A percentile compares a stretch with the other conserved stretches of the same genome.
Evolutionary conservation across 2,888 invertebrate species (phyloP).

Genomic region (Cryptosula pallasiana): DNA sequence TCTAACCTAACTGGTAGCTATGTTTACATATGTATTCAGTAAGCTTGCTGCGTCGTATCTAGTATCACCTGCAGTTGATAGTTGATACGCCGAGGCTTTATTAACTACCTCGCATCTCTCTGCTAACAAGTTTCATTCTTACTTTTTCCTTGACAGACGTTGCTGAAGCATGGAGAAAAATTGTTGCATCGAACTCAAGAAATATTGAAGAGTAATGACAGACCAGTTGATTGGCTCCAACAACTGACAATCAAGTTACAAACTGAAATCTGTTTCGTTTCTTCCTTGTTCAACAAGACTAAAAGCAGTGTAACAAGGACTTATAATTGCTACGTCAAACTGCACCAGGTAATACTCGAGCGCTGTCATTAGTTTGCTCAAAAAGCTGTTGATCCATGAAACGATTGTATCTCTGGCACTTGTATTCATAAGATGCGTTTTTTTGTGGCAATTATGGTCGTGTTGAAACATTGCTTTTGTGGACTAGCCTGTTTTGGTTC

Average conservation of each 20-base stretch:
- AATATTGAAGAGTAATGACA: not conserved
- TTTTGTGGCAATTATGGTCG: too few species aligned
- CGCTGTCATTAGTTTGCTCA: too few species aligned
- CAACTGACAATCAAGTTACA: slow-evolving; percentile 11
- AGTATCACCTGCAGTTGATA: not conserved
- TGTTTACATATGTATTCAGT: not conserved
- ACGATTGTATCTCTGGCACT: too few species aligned
- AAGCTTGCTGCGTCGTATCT: not conserved
- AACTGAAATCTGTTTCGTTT: not conserved
- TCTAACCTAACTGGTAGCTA: too few species aligned
- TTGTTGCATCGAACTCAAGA: not conserved
- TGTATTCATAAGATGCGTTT: too few species aligned
- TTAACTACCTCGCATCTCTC: not conserved
- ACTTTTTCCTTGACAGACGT: not conserved
- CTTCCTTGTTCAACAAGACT: not conserved
- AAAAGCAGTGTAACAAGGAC: not conserved
- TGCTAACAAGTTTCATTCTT: not conserved
- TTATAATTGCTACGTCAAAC: not conserved
- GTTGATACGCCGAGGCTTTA: not conserved
- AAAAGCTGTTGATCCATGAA: too few species aligned
- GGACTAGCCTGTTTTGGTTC: too few species aligned
- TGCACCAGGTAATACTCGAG: slow-evolving; percentile 6
- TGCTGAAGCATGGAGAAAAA: not conserved
- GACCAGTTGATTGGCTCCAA: not conserved
- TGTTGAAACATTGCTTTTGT: too few species aligned